Percentiles rank a stretch among this genome's conserved stretches.
Evolutionary conservation across 1,140 invertebrate species (phyloP).

Genomic region (Caenorhabditis remanei): DNA sequence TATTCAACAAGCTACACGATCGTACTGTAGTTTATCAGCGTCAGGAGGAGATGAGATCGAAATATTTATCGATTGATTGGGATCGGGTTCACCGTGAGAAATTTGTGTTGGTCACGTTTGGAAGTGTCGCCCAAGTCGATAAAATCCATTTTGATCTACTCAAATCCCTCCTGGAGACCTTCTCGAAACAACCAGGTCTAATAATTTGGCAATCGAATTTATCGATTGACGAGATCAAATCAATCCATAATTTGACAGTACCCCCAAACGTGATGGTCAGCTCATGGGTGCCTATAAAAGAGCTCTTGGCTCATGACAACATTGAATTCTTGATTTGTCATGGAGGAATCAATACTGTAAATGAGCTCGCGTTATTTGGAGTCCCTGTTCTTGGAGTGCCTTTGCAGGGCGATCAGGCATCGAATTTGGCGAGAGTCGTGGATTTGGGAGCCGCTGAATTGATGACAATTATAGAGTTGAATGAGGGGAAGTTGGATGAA

Average conservation of each 20-base stretch:
- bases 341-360: constrained; percentile 75
- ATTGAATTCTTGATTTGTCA: constrained; percentile 71
- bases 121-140: constrained; percentile 73
- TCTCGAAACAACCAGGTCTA: constrained; percentile 58
- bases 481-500: constrained; percentile 47
- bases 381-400: constrained; percentile 74
- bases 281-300: constrained; percentile 74
- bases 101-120: constrained; percentile 74
- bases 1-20: constrained; percentile 2
- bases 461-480: constrained; percentile 54
- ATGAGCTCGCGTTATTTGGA: constrained; percentile 74
- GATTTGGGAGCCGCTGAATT: constrained; percentile 59
- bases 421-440: constrained; percentile 60
- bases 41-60: constrained; percentile 15
- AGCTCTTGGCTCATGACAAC: constrained; percentile 72
- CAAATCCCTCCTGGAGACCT: constrained; percentile 67
- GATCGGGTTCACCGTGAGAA: constrained; percentile 63
- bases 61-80: constrained; percentile 70
- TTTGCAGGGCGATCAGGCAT: constrained; percentile 71
- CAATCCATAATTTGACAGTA: constrained; percentile 57
- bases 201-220: constrained; percentile 76
- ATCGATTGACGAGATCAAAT: constrained; percentile 50
- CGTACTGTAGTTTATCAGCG: constrained; percentile 4
- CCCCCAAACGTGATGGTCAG: constrained; percentile 70
- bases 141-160: constrained; percentile 70